Base-by-base conservation (phyloP, 2,113 vertebrate species). In the Neoarius graeffei region DNA sequence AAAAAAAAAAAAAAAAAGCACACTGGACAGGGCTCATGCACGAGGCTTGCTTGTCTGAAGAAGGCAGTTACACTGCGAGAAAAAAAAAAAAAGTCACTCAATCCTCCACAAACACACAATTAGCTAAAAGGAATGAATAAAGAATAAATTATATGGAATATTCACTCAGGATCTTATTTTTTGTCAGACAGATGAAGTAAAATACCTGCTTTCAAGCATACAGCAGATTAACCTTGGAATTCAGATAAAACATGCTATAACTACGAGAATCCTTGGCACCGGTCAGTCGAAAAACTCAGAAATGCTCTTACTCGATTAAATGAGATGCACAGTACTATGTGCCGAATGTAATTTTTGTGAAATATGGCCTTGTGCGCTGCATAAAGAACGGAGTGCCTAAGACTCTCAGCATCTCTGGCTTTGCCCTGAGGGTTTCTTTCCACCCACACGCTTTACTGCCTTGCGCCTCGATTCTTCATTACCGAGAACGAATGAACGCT, bases 361-460 rank as follows among this genome's bases (percentile, higher is more conserved):
- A 71, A 73, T 59, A 67, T 30, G 14, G 56, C 56, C 27, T 6
- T 50, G 71, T 62, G 84, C 76, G 30, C 50, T 17, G 27, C 52
- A 82, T 60, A 79, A 82, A 87, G 54, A 87, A 27, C 64, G 1
- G 79, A 48, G 35, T 30, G 50, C 23, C 48, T 42, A 82, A 69
- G 79, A 82, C 86, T 89, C 82, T 80, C 59, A 66, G 67, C 67
- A 83, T 89, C 89, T 90, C 87, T 71, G 62, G 81, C 84, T 74
- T 86, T 89, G 79, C 88, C 90, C 90, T 9, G 59, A 89, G 90
- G 90, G 83, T 48, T 82, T 67, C 48, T 88, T n/a, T 85, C 88
- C 89, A 59, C 86, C 83, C 56, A 76, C 71, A 30, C 56, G 20
- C 77, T 20, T 27, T 60, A 48, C 62, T 74, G 11, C 59, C 66